Evolutionary conservation across 2,888 invertebrate genomes (phyloP), one percentile per base, ranked within the genome.

Genomic region (Tethea ocularis): DNA sequence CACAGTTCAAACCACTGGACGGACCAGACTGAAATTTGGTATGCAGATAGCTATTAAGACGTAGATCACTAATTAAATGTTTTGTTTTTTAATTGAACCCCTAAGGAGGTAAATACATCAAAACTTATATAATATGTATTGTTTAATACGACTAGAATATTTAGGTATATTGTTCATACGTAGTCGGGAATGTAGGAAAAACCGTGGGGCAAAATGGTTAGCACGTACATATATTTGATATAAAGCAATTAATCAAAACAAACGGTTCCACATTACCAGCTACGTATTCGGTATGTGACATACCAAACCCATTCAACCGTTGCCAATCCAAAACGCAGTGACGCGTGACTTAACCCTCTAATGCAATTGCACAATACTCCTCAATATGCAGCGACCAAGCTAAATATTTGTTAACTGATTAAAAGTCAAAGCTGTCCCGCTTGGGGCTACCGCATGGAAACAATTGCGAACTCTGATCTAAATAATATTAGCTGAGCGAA

Each of bases 361-460:
- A 92, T 80, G 74, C 90, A 91, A 92, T 92, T 92, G 86, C 91
- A 89, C 91, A 91, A 58, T 71, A 72, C 83, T 89, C 79, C 89
- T 90, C 90, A 88, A 89, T 89, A 90, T 89, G 90, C 90, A 87
- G 72, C 75, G 75, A 57, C 64, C 61, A 68, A 74, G 74, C 77
- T 81, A 88, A 88, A 91, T 89, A 87, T 92, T 91, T 89, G 90
- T 83, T 73, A 78, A 85, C 86, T 91, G 91, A 91, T 91, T 91
- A 91, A 91, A 92, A 91, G 90, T 88, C 86, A 88, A 86, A 85
- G 87, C 87, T 86, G 88, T 88, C 89, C 71, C 84, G 86, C 86
- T 84, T 63, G 71, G 68, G 81, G 85, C 84, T 71, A 79, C 84
- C 83, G 82, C 85, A 79, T 74, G 82, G 84, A 82, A 86, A 82